phyloP scores from a whole-genome alignment of 2,888 invertebrate genomes.

The Aproaerema taeniolella region DNA sequence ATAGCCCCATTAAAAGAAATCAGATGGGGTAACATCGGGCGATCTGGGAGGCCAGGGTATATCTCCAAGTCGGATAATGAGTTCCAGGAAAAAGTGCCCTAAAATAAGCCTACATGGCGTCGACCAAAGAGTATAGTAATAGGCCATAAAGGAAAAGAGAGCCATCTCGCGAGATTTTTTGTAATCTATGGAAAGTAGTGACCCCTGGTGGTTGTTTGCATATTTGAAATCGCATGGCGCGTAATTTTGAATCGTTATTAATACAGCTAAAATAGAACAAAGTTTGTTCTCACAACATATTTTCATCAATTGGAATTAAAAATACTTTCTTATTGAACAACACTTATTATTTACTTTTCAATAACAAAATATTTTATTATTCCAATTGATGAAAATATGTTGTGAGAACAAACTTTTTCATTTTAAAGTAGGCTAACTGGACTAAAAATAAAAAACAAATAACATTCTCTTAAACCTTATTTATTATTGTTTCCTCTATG shows the following conservation, averaged over 20 bases:
- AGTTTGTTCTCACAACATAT: background rate
- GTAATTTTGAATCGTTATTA: background rate
- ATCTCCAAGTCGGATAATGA: no score
- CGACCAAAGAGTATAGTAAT: background rate
- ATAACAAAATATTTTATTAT: no score
- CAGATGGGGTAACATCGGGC: no score
- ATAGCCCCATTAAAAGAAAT: no score
- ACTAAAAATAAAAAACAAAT: background rate
- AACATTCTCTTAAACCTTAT: background rate
- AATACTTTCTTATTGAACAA: background rate
- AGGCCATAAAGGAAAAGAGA: background rate
- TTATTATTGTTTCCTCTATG: constrained; percentile 9
- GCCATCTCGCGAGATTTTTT: background rate
- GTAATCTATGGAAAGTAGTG: no score
- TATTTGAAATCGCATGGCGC: no score
- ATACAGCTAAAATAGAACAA: background rate
- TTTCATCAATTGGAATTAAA: background rate
- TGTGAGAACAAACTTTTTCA: background rate
- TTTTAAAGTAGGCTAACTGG: background rate
- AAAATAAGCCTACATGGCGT: no score
- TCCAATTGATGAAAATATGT: no score
- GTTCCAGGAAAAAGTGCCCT: no score
- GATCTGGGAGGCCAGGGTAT: no score
- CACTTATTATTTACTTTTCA: background rate
- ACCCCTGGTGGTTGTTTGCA: no score